A percentile compares a stretch with the other conserved stretches of the same genome.
phyloP scores from a whole-genome alignment of 2,113 vertebrate genomes.

The Carassius carassius region DNA sequence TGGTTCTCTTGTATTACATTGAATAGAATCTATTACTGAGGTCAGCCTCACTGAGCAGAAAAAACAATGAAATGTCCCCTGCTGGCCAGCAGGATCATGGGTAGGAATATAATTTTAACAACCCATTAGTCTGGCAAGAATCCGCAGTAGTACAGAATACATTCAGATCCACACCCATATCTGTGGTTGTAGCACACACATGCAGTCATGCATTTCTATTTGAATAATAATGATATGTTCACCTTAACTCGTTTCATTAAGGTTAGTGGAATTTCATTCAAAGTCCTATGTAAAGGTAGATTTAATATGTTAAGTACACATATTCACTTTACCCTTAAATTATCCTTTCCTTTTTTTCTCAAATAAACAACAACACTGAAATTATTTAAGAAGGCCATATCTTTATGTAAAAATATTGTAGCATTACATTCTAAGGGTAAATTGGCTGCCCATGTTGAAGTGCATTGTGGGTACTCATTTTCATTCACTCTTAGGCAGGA shows the following conservation, averaged over 20 bases:
- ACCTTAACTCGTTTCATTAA: background rate
- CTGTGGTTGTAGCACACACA: background rate
- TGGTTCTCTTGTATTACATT: background rate
- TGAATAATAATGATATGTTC: background rate
- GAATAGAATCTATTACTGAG: background rate
- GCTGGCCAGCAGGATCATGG: background rate
- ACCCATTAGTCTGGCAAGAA: constrained; percentile 13
- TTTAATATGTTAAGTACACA: background rate
- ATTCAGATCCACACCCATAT: background rate
- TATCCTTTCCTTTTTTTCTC: background rate
- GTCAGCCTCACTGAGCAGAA: constrained; percentile 5
- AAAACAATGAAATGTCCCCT: background rate
- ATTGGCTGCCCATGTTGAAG: background rate
- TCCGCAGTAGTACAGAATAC: background rate
- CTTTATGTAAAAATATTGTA: background rate
- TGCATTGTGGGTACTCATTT: background rate
- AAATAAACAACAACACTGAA: background rate
- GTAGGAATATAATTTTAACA: constrained; percentile 19
- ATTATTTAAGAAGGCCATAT: background rate
- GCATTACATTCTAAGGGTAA: background rate
- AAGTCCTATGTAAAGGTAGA: background rate
- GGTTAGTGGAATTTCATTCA: background rate
- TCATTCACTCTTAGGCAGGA: background rate
- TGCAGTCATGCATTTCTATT: background rate
- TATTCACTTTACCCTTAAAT: background rate